Evolutionary conservation across 2,888 invertebrate species (phyloP).

Genomic region (Tinea semifulvella): DNA sequence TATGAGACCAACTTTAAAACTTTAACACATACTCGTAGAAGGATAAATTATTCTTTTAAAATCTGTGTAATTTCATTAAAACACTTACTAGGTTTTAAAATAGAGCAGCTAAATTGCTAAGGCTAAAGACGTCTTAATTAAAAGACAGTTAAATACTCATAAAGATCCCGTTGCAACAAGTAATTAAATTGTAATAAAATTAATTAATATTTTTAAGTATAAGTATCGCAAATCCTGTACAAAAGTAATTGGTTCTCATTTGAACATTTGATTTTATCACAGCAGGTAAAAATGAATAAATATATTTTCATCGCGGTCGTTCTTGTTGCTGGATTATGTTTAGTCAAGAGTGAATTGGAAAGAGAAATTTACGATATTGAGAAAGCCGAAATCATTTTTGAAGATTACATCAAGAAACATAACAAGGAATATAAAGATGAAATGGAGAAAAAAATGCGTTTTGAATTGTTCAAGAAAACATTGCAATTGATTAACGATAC

Average conservation of each 20-base stretch:
- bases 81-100: no score
- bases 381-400: not conserved
- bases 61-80: no score
- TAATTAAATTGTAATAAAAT: not conserved
- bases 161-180: no score
- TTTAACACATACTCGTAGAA: no score
- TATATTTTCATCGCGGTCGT: not conserved
- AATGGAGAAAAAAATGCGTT: not conserved
- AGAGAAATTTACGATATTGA: not conserved
- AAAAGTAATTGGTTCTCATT: no score
- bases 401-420: not conserved
- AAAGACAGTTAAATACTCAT: not conserved
- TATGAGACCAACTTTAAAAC: no score
- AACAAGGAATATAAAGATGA: not conserved
- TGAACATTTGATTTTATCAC: no score
- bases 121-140: not conserved
- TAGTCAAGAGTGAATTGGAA: not conserved
- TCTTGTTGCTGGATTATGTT: not conserved
- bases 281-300: not conserved
- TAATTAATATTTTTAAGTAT: not conserved
- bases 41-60: no score
- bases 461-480: not conserved
- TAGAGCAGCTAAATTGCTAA: not conserved
- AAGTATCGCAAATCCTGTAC: no score
- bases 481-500: not conserved